Base-by-base conservation (phyloP, 1,140 invertebrate genomes). In the Cardiocondyla obscurior region DNA sequence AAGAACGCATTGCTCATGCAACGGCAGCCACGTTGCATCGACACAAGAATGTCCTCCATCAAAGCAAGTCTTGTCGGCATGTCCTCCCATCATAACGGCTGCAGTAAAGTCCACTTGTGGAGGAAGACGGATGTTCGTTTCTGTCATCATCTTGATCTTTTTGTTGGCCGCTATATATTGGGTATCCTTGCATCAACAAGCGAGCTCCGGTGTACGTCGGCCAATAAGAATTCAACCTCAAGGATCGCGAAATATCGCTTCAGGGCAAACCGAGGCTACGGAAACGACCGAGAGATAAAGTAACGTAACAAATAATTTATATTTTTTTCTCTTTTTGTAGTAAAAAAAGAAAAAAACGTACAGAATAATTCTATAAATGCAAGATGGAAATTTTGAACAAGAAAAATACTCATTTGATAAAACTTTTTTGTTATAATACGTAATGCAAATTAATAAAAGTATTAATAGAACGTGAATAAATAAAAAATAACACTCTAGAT, bases 41-140 rank as follows among this genome's bases (percentile, higher is more conserved):
- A 14, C 19, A 3, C 25, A 53, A 25, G 25, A 83, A 25, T 67
- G 44, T 36, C 22, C 25, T 53, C 6, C 76, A 2, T 33, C 73
- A 28, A 73, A 74, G 25, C 46, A 84, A 16, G 4, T 65, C 12
- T 22, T 70, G 6, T 16, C 82, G 4, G 36, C 82, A 22, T 87
- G 82, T n/a, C 16, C 46, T n/a, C 85, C 86, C 16, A 22, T 79
- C 33, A 28, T 87, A 30, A 84, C 72, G 10, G 22, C 73, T 0
- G 53, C 62, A 12, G 7, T 65, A 22, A 84, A 25, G 5, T 22
- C 60, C 7, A 81, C 22, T 76, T 87, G 86, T 58, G 36, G 60
- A 3, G 3, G 14, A n/a, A 74, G 62, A 4, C 85, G 69, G 25
- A 81, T 84, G 82, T 3, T 86, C 4, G 42, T 87, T 22, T 73